phyloP scores from a whole-genome alignment of 2,888 invertebrate species.

The Anagyrus pseudococci region DNA sequence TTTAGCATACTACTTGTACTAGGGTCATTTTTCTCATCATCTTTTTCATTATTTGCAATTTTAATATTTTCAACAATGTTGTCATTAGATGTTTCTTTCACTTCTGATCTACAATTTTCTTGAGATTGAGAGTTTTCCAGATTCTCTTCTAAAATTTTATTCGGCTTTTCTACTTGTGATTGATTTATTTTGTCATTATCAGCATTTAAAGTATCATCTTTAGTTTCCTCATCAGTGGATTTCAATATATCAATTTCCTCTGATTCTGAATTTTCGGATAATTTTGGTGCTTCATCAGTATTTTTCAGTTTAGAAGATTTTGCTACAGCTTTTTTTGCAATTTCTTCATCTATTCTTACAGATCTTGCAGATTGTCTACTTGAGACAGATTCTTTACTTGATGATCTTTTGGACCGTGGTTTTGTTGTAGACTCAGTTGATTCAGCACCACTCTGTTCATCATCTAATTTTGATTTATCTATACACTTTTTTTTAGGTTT shows the following conservation, averaged over 20 bases:
- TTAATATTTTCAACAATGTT: constrained; percentile 17
- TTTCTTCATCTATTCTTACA: too few relatives aligned
- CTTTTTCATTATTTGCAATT: constrained; percentile 7
- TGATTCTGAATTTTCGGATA: constrained; percentile 29
- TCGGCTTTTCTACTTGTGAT: not conserved
- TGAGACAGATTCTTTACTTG: constrained; percentile 32
- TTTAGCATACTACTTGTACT: too few relatives aligned
- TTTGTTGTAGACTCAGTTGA: too few relatives aligned
- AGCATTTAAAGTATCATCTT: constrained; percentile 3
- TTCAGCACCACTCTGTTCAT: constrained; percentile 21
- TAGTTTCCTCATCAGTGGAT: constrained; percentile 36
- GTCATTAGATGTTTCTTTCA: constrained; percentile 8
- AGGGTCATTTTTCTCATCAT: constrained; percentile 9
- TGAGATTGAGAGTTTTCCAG: not conserved
- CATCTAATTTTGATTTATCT: not conserved
- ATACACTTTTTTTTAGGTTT: constrained; percentile 14
- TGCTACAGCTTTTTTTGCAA: too few relatives aligned
- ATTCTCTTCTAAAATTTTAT: not conserved
- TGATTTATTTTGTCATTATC: constrained; percentile 6
- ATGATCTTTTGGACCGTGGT: constrained; percentile 20
- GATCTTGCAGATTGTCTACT: too few relatives aligned
- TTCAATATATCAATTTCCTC: constrained; percentile 37
- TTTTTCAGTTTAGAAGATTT: too few relatives aligned
- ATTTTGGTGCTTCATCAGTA: not conserved
- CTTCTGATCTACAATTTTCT: not conserved